Percentiles rank a stretch among this genome's conserved stretches.
Conservation (phyloP, 2,113 vertebrate genomes). For the Takifugu bimaculatus region DNA sequence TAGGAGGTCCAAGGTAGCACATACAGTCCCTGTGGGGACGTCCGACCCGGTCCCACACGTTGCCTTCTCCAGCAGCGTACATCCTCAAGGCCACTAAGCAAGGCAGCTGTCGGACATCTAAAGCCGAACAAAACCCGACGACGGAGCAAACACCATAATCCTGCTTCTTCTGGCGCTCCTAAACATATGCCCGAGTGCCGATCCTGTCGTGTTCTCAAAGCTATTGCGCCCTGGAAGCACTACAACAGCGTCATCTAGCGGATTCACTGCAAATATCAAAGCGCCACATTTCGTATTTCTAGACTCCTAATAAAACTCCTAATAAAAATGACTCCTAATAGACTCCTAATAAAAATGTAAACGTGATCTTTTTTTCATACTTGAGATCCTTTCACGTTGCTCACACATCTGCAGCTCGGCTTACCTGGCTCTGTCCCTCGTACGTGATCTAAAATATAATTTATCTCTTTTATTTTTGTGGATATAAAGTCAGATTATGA, state of each 20-base stretch:
- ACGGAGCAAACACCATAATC: conserved; percentile 31
- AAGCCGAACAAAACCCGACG: conserved; percentile 30
- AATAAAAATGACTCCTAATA: no score
- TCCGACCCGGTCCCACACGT: conserved; percentile 73
- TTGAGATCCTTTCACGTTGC: no score
- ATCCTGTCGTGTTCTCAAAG: conserved; percentile 17
- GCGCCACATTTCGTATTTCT: no score
- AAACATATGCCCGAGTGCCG: conserved; percentile 51
- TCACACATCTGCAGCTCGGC: no score
- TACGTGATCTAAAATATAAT: no score
- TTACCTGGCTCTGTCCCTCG: no score
- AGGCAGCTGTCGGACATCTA: conserved; percentile 26
- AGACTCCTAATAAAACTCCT: no score
- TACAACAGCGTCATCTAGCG: conserved; percentile 64
- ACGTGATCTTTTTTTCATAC: no score
- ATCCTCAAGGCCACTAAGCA: conserved; percentile 57
- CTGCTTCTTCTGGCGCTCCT: conserved; percentile 30
- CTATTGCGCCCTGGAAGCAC: conserved; percentile 13
- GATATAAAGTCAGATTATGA: not conserved
- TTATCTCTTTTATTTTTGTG: no score
- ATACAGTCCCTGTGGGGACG: conserved; percentile 73
- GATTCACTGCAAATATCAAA: not conserved
- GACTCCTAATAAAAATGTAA: no score
- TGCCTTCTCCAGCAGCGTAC: conserved; percentile 72
- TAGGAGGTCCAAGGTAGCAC: conserved; percentile 78